Evolutionary conservation across 1,140 invertebrate genomes (phyloP).

Genomic region (Heliconius eleuchia): DNA sequence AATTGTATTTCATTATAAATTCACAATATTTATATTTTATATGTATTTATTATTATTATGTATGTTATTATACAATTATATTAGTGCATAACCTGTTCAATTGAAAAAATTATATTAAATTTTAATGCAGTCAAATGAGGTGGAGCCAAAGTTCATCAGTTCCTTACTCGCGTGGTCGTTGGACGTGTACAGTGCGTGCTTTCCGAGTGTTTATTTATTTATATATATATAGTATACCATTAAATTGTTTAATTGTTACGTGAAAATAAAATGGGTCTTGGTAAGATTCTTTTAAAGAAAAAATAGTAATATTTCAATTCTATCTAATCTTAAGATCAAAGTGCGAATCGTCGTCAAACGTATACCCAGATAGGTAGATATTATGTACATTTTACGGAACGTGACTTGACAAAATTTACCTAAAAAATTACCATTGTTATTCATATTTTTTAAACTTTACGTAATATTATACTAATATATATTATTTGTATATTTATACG

Average conservation of each 20-base stretch:
- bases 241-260: not conserved
- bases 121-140: not conserved
- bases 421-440: too few species aligned
- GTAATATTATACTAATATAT: too few species aligned
- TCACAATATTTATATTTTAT: not conserved
- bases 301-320: not conserved
- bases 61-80: too few species aligned
- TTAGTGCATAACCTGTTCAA: not conserved
- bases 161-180: not conserved
- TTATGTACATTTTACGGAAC: not conserved
- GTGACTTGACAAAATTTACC: not conserved
- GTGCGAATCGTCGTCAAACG: not conserved
- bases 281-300: not conserved
- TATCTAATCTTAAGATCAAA: not conserved
- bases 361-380: not conserved
- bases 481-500: not conserved
- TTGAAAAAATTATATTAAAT: not conserved
- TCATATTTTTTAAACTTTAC: too few species aligned
- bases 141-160: conserved; percentile 3
- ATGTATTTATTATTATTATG: too few species aligned
- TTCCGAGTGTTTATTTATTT: not conserved
- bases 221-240: not conserved
- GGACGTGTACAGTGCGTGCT: not conserved
- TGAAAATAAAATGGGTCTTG: not conserved
- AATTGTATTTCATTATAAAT: not conserved